A percentile compares a stretch with the other conserved stretches of the same genome.
phyloP scores from a whole-genome alignment of 2,888 invertebrate species.

The Dimorphilus gyrociliatus region DNA sequence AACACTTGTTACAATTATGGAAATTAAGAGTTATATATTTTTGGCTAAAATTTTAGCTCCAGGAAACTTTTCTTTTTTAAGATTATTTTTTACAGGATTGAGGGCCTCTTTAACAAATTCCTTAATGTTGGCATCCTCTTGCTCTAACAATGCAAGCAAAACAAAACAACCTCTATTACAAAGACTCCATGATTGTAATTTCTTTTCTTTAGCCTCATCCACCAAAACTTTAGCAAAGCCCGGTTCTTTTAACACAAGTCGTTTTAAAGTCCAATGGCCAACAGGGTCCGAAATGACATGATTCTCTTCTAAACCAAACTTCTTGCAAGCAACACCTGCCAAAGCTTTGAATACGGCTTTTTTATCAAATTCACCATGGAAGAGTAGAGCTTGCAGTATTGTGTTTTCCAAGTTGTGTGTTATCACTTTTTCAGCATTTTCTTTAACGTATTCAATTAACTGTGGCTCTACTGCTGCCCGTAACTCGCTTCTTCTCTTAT shows the following conservation, averaged over 20 bases:
- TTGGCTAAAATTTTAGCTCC: too few relatives aligned
- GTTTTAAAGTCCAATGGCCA: slow-evolving; percentile 32
- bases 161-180: slow-evolving; percentile 37
- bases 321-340: neutral
- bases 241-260: slow-evolving; percentile 25
- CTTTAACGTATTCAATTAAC: slow-evolving; percentile 21
- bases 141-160: too few relatives aligned
- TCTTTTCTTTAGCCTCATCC: slow-evolving; percentile 20
- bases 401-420: slow-evolving; percentile 16
- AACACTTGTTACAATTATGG: too few relatives aligned
- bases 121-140: too few relatives aligned
- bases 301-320: neutral
- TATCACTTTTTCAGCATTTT: slow-evolving; percentile 19
- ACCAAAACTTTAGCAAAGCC: slow-evolving; percentile 27
- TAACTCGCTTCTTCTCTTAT: slow-evolving; percentile 23
- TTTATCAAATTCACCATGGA: neutral
- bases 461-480: slow-evolving; percentile 19
- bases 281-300: slow-evolving; percentile 31
- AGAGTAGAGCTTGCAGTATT: neutral
- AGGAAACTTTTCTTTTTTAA: too few relatives aligned
- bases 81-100: too few relatives aligned
- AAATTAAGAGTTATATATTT: too few relatives aligned
- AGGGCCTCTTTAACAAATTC: too few relatives aligned
- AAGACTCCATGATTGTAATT: slow-evolving; percentile 30
- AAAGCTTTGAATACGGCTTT: neutral